Evolutionary conservation across 2,888 invertebrate genomes (phyloP).

Genomic region (Dryadula phaetusa): DNA sequence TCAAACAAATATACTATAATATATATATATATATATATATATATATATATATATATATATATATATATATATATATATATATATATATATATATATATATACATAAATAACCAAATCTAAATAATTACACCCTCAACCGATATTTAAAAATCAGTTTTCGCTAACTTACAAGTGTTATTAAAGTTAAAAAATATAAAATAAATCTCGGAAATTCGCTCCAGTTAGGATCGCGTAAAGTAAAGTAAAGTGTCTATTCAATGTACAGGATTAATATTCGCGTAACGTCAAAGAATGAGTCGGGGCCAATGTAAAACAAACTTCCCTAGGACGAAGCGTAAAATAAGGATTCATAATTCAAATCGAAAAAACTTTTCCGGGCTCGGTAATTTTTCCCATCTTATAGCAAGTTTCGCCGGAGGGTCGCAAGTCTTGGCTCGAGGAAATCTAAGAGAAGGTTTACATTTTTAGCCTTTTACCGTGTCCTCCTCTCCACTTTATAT

Average conservation of each 20-base stretch:
- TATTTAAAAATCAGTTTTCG: constrained; percentile 28
- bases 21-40: too few relatives aligned
- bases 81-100: too few relatives aligned
- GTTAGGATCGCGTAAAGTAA: constrained; percentile 45
- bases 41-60: too few relatives aligned
- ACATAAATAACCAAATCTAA: too few relatives aligned
- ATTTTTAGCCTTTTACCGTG: constrained; percentile 83
- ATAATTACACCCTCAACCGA: not conserved
- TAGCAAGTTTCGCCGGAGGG: constrained; percentile 77
- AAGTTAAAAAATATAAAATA: constrained; percentile 35
- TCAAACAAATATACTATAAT: constrained; percentile 33
- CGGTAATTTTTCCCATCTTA: constrained; percentile 84
- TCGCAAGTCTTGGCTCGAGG: constrained; percentile 72
- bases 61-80: too few relatives aligned
- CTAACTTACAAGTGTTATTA: constrained; percentile 31
- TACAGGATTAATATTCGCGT: constrained; percentile 67
- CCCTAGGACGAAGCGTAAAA: constrained; percentile 75
- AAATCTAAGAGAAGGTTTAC: constrained; percentile 82
- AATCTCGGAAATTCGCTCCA: constrained; percentile 37
- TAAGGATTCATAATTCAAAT: constrained; percentile 85
- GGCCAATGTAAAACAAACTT: constrained; percentile 77
- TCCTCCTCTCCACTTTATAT: constrained; percentile 82
- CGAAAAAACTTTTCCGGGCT: constrained; percentile 80
- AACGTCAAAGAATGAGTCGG: constrained; percentile 67
- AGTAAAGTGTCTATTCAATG: constrained; percentile 54